Percentiles rank a stretch among this genome's conserved stretches.
Conservation (phyloP, 2,113 vertebrate genomes). For the Dicerorhinus sumatrensis region DNA sequence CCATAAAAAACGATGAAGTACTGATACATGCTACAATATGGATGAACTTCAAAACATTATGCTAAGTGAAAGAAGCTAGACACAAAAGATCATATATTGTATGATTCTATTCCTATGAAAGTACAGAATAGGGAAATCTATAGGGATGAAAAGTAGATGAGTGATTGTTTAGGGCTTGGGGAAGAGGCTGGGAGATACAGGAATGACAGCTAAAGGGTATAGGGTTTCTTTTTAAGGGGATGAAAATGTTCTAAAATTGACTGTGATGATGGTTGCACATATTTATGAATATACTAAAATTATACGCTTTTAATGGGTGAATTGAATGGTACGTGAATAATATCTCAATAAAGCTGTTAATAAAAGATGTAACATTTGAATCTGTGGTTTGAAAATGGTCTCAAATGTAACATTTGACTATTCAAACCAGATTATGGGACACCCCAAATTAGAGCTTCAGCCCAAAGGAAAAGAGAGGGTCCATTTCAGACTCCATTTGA, state of each 20-base stretch:
- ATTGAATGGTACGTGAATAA: neutral
- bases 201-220: neutral
- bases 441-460: neutral
- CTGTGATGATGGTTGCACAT: fast-evolving
- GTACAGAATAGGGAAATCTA: no score
- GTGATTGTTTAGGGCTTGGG: neutral
- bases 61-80: neutral
- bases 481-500: neutral
- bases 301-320: neutral
- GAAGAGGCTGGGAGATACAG: neutral
- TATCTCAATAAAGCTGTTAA: neutral
- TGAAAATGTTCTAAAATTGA: neutral
- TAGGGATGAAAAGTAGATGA: neutral
- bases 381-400: neutral
- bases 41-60: neutral
- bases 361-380: neutral
- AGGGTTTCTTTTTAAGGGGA: neutral
- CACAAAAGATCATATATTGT: neutral
- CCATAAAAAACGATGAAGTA: neutral
- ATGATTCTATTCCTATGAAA: neutral
- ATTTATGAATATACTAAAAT: neutral
- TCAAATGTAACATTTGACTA: neutral
- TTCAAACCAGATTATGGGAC: neutral
- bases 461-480: neutral
- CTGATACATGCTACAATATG: neutral